phyloP scores from a whole-genome alignment of 2,888 invertebrate species.

The Gisinianus flammeolus region DNA sequence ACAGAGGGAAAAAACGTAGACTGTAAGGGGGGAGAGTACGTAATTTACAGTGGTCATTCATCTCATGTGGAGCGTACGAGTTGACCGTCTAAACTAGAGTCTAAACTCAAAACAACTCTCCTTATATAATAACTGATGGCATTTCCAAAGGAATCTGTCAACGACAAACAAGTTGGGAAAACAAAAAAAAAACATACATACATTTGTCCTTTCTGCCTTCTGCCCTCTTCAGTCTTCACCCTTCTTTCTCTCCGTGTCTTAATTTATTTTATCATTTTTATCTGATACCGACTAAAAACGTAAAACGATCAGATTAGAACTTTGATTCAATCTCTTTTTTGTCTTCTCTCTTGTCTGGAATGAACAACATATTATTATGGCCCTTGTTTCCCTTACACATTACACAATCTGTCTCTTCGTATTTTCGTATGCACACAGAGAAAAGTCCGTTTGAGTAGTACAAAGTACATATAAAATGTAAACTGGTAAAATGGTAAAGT shows the following conservation, averaged over 20 bases:
- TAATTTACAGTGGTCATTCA: constrained; percentile 25
- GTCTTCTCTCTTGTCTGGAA: background rate
- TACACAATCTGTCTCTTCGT: too few relatives aligned
- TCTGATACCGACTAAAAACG: constrained; percentile 21
- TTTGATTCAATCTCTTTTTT: constrained; percentile 15
- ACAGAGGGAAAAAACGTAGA: background rate
- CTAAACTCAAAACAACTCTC: too few relatives aligned
- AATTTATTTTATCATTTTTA: constrained; percentile 30
- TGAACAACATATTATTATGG: too few relatives aligned
- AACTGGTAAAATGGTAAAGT: too few relatives aligned
- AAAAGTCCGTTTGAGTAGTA: too few relatives aligned
- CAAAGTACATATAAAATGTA: too few relatives aligned
- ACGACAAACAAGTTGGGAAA: background rate
- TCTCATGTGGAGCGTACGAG: constrained; percentile 16
- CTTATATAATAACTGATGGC: constrained; percentile 24
- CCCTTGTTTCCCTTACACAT: too few relatives aligned
- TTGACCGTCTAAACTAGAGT: background rate
- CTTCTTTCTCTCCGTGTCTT: constrained; percentile 12
- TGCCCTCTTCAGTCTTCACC: background rate
- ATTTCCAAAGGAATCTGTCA: constrained; percentile 18
- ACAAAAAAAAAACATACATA: background rate
- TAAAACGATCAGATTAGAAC: constrained; percentile 14
- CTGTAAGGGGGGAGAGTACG: too few relatives aligned
- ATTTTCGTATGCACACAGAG: too few relatives aligned
- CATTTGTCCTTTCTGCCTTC: too few relatives aligned